A percentile compares a stretch with the other conserved stretches of the same genome.
phyloP scores from a whole-genome alignment of 1,140 invertebrate genomes.

The Tetramorium alpestre region DNA sequence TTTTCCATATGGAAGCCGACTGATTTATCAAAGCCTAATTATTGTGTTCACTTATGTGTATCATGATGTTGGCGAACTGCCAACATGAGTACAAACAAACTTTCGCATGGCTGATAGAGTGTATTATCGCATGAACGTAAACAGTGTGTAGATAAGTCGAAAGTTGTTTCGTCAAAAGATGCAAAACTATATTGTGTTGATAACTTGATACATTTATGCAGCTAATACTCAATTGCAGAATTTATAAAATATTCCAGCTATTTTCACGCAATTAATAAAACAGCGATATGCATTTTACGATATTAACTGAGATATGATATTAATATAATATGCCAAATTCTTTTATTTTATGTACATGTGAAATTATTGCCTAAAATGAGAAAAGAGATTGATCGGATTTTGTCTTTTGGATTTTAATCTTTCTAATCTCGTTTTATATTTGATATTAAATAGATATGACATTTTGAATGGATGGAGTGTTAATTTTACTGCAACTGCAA shows the following conservation, averaged over 20 bases:
- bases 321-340: background rate
- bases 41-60: background rate
- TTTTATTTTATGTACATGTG: too few species aligned
- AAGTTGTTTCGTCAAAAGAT: background rate
- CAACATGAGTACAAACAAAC: constrained; percentile 1
- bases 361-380: background rate
- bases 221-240: background rate
- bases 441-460: background rate
- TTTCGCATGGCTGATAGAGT: background rate
- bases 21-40: constrained; percentile 12
- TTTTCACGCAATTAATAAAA: background rate
- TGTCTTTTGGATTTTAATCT: background rate
- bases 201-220: background rate
- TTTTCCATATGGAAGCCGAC: background rate
- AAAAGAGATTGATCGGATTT: background rate
- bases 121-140: background rate
- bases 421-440: background rate
- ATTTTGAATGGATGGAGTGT: background rate
- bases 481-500: background rate
- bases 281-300: background rate
- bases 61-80: background rate
- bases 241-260: background rate
- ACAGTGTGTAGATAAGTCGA: constrained; percentile 27
- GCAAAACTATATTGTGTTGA: background rate
- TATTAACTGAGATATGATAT: background rate